Evolutionary conservation across 2,113 vertebrate genomes (phyloP).

Genomic region (Eolophus roseicapilla): DNA sequence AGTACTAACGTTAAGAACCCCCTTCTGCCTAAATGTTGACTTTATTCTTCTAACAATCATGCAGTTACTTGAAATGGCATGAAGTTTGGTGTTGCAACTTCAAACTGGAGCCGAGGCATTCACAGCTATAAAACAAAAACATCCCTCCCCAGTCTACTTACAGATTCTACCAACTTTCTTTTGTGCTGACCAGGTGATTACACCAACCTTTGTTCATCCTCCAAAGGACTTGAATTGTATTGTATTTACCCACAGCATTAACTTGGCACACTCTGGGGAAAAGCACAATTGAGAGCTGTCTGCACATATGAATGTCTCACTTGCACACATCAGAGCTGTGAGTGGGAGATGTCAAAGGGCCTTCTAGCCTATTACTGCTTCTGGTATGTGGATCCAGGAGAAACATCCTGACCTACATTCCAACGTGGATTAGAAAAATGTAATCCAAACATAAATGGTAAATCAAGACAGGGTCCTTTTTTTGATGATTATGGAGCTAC

Average conservation of each 20-base stretch:
- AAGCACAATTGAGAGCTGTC: neutral
- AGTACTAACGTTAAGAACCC: neutral
- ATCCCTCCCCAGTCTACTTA: neutral
- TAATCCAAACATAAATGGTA: neutral
- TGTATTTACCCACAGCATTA: neutral
- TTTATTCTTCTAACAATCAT: neutral
- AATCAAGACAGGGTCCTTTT: neutral
- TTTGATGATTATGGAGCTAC: neutral
- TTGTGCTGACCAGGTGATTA: neutral
- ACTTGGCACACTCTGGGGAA: neutral
- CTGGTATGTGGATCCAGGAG: neutral
- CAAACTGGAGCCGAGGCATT: neutral
- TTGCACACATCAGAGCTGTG: fast-evolving
- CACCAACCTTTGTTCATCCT: neutral
- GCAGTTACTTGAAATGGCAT: neutral
- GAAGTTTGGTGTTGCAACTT: neutral
- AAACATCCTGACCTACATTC: neutral
- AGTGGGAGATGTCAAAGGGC: neutral
- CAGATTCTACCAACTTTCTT: neutral
- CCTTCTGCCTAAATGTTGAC: neutral
- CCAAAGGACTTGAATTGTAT: neutral
- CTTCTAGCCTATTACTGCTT: neutral
- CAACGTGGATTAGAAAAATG: neutral
- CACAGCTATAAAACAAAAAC: neutral
- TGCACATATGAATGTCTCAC: neutral